Evolutionary conservation across 2,797 vertebrate species (phyloP), one percentile per base, ranked within the genome.

Genomic region (Sphenodon punctatus): DNA sequence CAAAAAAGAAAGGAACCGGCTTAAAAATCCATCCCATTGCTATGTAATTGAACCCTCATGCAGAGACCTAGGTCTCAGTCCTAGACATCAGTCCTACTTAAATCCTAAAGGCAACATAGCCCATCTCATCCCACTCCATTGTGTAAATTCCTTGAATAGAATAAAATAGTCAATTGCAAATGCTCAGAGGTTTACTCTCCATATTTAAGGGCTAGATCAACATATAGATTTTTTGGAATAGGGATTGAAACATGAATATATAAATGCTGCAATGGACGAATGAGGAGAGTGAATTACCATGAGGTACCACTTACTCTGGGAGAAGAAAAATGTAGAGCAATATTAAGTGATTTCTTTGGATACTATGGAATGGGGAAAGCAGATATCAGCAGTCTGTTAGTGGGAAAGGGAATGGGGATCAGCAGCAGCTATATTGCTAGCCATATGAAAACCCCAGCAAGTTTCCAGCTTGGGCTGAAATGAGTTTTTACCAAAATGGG

Each of bases 191-290:
- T 77, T 76, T 89, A 86, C n/a, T 78, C 34, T 36, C 12, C 23
- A 51, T 64, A 69, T 87, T 89, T 87, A 86, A 82, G 36, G 76
- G 48, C 41, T 42, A 22, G 58, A 81, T 45, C 86, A 88, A 41
- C 75, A 77, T 72, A 61, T 60, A 82, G 81, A 86, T 92, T 83
- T 86, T 67, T 38, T 27, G 46, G 23, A 48, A 82, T 68, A 46
- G 46, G 86, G 87, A 90, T 78, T 53, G 80, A 43, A 82, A 74
- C 63, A 82, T 34, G 82, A 76, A 76, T 68, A 56, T 68, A 43
- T 48, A 74, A 72, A 76, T 90, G 68, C 51, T 53, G 34, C 48
- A 69, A 71, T 86, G 86, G 82, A 77, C 51, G 56, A 86, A 86
- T 23, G 48, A 76, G 68, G 58, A 60, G 59, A 66, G 11, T 64